Evolutionary conservation across 2,888 invertebrate genomes (phyloP).

Genomic region (Cheilosia grossa): DNA sequence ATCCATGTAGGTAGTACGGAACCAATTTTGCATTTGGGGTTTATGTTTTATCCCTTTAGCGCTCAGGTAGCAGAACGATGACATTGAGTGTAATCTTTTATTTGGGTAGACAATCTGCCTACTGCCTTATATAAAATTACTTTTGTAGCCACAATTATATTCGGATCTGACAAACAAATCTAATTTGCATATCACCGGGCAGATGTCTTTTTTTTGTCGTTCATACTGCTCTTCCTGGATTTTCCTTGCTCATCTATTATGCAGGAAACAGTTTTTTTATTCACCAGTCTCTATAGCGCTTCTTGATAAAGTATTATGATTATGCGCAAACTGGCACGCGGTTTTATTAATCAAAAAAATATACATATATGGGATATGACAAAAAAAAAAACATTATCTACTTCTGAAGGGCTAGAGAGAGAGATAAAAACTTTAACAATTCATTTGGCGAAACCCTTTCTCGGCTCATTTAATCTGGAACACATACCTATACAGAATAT

Average conservation of each 20-base stretch:
- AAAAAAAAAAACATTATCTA: slow-evolving; percentile 39
- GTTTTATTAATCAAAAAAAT: slow-evolving; percentile 67
- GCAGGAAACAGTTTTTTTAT: slow-evolving; percentile 58
- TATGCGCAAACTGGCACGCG: slow-evolving; percentile 72
- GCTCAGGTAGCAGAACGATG: slow-evolving; percentile 51
- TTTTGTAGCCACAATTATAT: slow-evolving; percentile 75
- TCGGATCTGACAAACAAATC: slow-evolving; percentile 70
- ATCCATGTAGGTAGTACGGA: neutral
- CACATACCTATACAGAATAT: neutral
- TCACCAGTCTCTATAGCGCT: slow-evolving; percentile 29
- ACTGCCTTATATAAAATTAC: slow-evolving; percentile 64
- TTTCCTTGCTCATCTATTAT: slow-evolving; percentile 59
- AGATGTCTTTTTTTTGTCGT: slow-evolving; percentile 64
- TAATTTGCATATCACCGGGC: slow-evolving; percentile 75
- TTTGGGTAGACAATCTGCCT: slow-evolving; percentile 54
- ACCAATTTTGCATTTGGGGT: slow-evolving; percentile 15
- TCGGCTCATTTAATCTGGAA: slow-evolving; percentile 42
- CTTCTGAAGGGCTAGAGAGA: slow-evolving; percentile 22
- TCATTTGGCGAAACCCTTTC: slow-evolving; percentile 44
- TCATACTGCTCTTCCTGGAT: slow-evolving; percentile 41
- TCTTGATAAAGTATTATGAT: slow-evolving; percentile 61
- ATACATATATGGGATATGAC: slow-evolving; percentile 14
- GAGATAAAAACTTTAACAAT: slow-evolving; percentile 16
- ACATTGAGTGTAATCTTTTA: slow-evolving; percentile 58
- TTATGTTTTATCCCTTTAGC: slow-evolving; percentile 7